phyloP scores from a whole-genome alignment of 2,888 invertebrate genomes.

The Bellardia pandia region DNA sequence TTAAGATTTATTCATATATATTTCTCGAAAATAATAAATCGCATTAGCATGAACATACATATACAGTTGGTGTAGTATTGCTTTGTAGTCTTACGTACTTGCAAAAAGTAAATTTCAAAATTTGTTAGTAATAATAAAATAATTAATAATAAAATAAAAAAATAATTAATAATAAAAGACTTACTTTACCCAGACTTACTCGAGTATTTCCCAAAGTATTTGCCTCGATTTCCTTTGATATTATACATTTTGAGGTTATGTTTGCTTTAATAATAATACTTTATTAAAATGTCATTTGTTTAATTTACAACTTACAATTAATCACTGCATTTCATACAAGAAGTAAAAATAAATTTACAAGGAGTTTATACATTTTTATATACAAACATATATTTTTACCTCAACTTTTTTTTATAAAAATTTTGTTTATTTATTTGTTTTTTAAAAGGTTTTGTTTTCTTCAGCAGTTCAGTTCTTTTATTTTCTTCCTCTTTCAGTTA shows the following conservation, averaged over 20 bases:
- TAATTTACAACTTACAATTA: slow-evolving; percentile 46
- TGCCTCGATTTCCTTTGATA: too few relatives aligned
- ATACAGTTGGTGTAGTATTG: too few relatives aligned
- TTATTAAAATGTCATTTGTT: slow-evolving; percentile 55
- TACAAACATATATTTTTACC: slow-evolving; percentile 9
- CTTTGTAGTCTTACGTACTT: too few relatives aligned
- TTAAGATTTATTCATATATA: too few relatives aligned
- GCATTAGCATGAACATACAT: too few relatives aligned
- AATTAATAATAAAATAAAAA: too few relatives aligned
- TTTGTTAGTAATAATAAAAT: too few relatives aligned
- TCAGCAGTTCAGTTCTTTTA: slow-evolving; percentile 17
- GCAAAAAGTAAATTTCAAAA: too few relatives aligned
- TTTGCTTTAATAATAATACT: slow-evolving; percentile 11
- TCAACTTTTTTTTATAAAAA: slow-evolving; percentile 19
- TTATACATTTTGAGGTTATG: not conserved
- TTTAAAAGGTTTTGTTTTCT: slow-evolving; percentile 48
- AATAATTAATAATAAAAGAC: too few relatives aligned
- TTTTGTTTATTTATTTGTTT: not conserved
- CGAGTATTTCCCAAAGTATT: too few relatives aligned
- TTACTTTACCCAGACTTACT: too few relatives aligned
- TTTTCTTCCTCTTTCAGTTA: slow-evolving; percentile 12
- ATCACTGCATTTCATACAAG: slow-evolving; percentile 37
- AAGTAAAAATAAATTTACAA: slow-evolving; percentile 42
- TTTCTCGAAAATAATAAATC: too few relatives aligned
- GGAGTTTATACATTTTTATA: not conserved